Base-by-base conservation (phyloP, 2,797 vertebrate species). In the Chrysocyon brachyurus region DNA sequence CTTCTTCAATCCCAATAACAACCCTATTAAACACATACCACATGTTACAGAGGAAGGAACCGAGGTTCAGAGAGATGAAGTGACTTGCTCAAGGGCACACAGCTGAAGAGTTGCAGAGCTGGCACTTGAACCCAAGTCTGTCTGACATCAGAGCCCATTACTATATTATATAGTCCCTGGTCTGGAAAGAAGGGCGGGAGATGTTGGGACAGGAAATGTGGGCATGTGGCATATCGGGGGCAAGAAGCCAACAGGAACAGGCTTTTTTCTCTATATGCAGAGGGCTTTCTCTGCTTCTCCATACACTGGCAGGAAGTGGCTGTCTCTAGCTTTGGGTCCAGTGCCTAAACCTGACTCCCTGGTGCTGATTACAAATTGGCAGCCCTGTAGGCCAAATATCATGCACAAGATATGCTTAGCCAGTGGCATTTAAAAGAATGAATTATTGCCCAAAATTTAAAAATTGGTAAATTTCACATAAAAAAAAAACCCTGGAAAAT, bases 401-500 rank as follows among this genome's bases (percentile, higher is more conserved):
- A 73, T 57, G 24, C 26, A 21, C 82, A 68, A 96, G 56, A 77
- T 59, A 87, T 52, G 24, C 57, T 97, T 93, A 94, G 93, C 49
- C 7, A 14, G n/a, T 93, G 73, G 64, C 92, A 92, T 94, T 96
- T 90, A 77, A 92, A 88, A 89, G 49, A 73, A 96, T 46, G 91
- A 79, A 92, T 91, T 93, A 79, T 31, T 94, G 90, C 61, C 93
- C 92, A 66, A 72, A 88, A 87, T 95, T 96, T 14, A 87, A 97
- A 97, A 97, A 85, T 78, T 59, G 36, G 94, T 81, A 90, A 90
- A 96, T 93, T 94, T 94, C 72, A 97, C 90, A 94, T 81, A 31
- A 52, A 49, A 31, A 49, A 31, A 49, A 87, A 89, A 91, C n/a
- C 86, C 57, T 95, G 83, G 70, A 91, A 95, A 92, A 94, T 97